Percentiles rank a stretch among this genome's conserved stretches.
phyloP scores from a whole-genome alignment of 1,140 invertebrate genomes.

The Vollenhovia emeryi region DNA sequence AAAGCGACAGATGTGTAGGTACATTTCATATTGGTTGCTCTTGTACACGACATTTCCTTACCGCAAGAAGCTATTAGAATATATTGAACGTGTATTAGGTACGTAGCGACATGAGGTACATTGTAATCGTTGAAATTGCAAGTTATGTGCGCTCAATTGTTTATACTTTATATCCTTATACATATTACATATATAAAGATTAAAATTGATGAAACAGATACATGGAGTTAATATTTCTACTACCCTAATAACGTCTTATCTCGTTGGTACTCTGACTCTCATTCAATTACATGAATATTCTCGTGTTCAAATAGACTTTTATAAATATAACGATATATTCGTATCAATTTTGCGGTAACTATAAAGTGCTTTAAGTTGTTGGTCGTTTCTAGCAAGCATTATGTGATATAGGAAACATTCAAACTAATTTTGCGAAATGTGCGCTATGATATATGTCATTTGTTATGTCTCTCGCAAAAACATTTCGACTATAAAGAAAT shows the following conservation, averaged over 20 bases:
- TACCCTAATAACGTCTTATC: constrained; percentile 24
- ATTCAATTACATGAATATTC: neutral
- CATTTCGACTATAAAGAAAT: constrained; percentile 9
- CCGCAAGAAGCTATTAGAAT: constrained; percentile 24
- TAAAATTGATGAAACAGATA: constrained; percentile 23
- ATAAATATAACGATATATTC: neutral
- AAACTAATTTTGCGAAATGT: constrained; percentile 9
- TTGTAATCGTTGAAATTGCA: constrained; percentile 34
- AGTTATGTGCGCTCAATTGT: constrained; percentile 43
- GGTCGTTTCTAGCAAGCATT: neutral
- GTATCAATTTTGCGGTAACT: constrained; percentile 45
- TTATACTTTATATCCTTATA: constrained; percentile 60
- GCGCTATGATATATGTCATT: neutral
- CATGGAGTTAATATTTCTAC: constrained; percentile 36
- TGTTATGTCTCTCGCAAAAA: constrained; percentile 7
- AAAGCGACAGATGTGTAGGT: constrained; percentile 38
- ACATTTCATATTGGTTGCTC: constrained; percentile 8
- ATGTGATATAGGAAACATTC: neutral
- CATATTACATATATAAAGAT: no score
- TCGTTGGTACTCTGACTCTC: neutral
- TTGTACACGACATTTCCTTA: neutral
- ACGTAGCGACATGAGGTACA: constrained; percentile 25
- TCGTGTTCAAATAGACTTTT: neutral
- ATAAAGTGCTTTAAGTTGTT: constrained; percentile 17
- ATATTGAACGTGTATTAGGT: constrained; percentile 9